phyloP scores from a whole-genome alignment of 2,888 invertebrate genomes.

The Metallyticus violacea region DNA sequence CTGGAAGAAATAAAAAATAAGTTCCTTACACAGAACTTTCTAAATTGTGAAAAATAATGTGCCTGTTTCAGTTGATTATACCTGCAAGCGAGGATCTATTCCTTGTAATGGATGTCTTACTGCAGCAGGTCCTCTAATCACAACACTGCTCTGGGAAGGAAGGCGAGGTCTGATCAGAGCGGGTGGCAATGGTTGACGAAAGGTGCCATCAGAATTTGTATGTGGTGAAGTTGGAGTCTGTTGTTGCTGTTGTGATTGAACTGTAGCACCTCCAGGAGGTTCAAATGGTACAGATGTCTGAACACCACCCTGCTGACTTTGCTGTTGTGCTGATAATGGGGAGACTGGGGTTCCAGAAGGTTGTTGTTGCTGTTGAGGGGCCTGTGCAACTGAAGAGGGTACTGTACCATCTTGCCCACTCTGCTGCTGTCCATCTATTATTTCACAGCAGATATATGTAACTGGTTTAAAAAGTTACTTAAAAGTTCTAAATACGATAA shows the following conservation, averaged over 20 bases:
- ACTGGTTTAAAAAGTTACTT: neutral
- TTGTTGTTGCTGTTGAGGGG: neutral
- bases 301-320: conserved; percentile 6
- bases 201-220: conserved; percentile 53
- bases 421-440: neutral
- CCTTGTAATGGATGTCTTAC: conserved; percentile 40
- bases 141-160: conserved; percentile 25
- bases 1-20: neutral
- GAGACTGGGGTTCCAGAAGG: neutral
- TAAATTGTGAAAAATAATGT: too few relatives aligned
- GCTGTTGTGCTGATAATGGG: conserved; percentile 2
- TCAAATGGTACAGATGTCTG: neutral
- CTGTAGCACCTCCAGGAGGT: neutral
- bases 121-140: conserved; percentile 35
- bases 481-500: neutral
- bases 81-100: conserved; percentile 50
- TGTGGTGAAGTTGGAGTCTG: neutral
- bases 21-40: too few relatives aligned
- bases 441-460: conserved; percentile 20
- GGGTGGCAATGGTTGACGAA: conserved; percentile 67
- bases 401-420: neutral
- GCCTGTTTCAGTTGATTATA: conserved; percentile 33
- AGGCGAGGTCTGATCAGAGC: conserved; percentile 51
- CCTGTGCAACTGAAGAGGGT: neutral
- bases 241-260: neutral